These are phyloP conservation scores for Tympanoctomys barrerae DNA, from an alignment of 2,797 vertebrate species.

Conservation along the genomic window DNA sequence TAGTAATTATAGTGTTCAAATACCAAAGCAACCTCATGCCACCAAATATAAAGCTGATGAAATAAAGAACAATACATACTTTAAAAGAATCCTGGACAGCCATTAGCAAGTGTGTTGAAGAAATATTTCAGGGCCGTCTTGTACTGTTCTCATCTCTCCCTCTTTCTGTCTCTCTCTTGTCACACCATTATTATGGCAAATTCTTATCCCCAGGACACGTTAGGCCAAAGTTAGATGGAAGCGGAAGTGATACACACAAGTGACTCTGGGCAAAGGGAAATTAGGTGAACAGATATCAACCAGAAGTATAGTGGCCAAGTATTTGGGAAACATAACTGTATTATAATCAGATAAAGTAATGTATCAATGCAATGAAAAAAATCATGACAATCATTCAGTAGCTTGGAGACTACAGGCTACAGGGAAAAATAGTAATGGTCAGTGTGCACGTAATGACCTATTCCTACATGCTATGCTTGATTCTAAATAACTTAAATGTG, in stretches of 20 bases:
- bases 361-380: background rate
- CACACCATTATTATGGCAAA: background rate
- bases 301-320: background rate
- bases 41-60: background rate
- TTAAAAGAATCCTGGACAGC: background rate
- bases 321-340: background rate
- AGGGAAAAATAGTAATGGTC: background rate
- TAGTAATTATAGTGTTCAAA: background rate
- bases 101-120: background rate
- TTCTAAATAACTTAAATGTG: background rate
- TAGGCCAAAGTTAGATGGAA: background rate
- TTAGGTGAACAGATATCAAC: background rate
- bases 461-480: background rate
- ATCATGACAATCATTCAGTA: background rate
- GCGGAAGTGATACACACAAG: background rate
- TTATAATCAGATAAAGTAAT: background rate
- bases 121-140: background rate
- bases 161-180: background rate
- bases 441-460: background rate
- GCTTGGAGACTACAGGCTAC: background rate
- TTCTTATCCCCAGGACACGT: background rate
- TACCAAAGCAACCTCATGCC: background rate
- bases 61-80: background rate
- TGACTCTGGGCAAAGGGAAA: background rate
- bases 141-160: background rate